Evolutionary conservation across 2,113 vertebrate genomes (phyloP), one percentile per base, ranked within the genome.

Genomic region (Chaetodon trifascialis): DNA sequence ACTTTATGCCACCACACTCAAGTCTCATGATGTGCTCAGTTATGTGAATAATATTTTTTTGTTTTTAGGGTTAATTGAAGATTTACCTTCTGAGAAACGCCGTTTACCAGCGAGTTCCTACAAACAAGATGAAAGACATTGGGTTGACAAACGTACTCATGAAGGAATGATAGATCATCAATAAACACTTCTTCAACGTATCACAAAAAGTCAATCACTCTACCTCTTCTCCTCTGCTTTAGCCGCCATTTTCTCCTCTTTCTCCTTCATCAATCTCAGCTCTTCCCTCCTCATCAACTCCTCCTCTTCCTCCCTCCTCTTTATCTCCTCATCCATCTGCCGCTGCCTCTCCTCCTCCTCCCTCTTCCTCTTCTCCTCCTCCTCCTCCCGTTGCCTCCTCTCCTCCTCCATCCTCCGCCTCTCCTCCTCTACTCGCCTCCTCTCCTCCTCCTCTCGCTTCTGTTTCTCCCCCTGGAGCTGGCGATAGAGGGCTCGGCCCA

Each of bases 391-490:
- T 85, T 95, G 88, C 87, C 94, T 94, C 1, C 2, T 92, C 78
- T 66, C 64, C 47, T 76, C 80, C 23, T 86, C 88, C 51, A 63
- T 93, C 91, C 69, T 96, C 95, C 91, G 95, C 94, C 83, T 91
- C 89, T 36, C 80, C 25, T 87, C 89, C 46, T 91, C 82, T 30
- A 73, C 73, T 55, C 34, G 15, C 59, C 60, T 81, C 63, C 47
- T 72, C 68, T 93, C 91, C 69, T 96, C 95, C 90, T 95, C 94
- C 84, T 92, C 89, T 36, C 58, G 30, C 59, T 56, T 93, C 80
- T 79, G 87, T 49, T 96, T 95, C 86, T 97, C 95, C 88, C 95
- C 95, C 72, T 81, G 90, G 86, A 97, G 95, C 64, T 95, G 94
- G 74, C 51, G 94, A 84, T 88, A 92, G 86, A 95, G 91, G 63